Base-by-base conservation (phyloP, 2,797 vertebrate genomes). In the Prunella strophiata region DNA sequence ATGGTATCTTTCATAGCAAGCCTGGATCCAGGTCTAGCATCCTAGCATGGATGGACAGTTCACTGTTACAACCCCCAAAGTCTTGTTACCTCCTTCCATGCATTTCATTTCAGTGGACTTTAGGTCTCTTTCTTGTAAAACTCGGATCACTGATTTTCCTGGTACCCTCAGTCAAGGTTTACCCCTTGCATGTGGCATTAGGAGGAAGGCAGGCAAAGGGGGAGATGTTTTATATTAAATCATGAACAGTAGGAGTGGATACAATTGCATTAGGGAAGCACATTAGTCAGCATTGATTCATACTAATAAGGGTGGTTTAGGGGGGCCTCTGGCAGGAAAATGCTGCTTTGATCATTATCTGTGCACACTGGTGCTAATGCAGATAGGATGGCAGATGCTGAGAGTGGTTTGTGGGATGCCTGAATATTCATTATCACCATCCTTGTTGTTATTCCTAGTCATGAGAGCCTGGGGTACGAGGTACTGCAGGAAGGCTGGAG, bases 251-350 rank as follows among this genome's bases (percentile, higher is more conserved):
- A 89, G 83, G 71, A 80, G 54, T 85, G 91, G 77, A 77, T 76
- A 84, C 91, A 96, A 93, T 90, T 93, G 74, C 93, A 80, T 93
- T 93, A 94, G 83, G 85, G 77, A 77, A 93, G 71, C 80, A 93
- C 85, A 93, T 96, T 96, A 94, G 96, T 96, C 89, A 89, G 85
- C 91, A 85, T 93, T 10, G 23, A 91, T 90, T 94, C 91, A 91
- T 79, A 88, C 90, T 94, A 96, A 96, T 93, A 94, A 97, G 91
- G 74, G 38, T 82, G 85, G 71, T 83, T 96, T 82, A 85, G 80
- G 91, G 95, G 93, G 91, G 91, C 91, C 93, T 90, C 95, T 96
- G 96, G 95, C 91, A 96, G 91, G 91, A 96, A 96, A 96, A 90
- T 30, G 63, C 54, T 90, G 91, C 91, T 94, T 94, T 96, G 94